Conservation (phyloP, 2,113 vertebrate genomes). For the Pterocles burchelli region DNA sequence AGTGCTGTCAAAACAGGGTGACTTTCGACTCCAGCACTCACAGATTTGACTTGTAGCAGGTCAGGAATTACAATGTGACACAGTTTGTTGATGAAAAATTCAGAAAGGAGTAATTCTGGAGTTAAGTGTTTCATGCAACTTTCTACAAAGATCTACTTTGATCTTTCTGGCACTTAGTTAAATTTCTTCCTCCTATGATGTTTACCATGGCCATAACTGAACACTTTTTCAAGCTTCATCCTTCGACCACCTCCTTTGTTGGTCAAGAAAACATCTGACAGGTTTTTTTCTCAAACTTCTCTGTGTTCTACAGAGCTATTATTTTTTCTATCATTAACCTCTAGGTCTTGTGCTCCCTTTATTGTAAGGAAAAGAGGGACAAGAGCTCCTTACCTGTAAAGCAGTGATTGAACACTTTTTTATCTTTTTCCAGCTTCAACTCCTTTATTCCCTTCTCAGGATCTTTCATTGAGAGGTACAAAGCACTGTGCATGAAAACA, state of each 20-base stretch:
- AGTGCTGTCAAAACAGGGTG: background rate
- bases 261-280: background rate
- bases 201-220: background rate
- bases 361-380: background rate
- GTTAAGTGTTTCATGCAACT: background rate
- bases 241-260: background rate
- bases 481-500: slow-evolving; percentile 74
- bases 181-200: background rate
- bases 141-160: background rate
- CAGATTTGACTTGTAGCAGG: background rate
- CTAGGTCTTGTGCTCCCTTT: background rate
- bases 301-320: background rate
- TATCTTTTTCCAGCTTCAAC: slow-evolving; percentile 90
- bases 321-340: background rate
- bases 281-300: background rate
- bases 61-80: background rate
- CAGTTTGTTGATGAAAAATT: background rate
- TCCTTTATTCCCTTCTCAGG: slow-evolving; percentile 88
- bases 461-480: slow-evolving; percentile 91
- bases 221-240: background rate
- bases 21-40: background rate
- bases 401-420: slow-evolving; percentile 91
- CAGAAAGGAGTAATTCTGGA: background rate
- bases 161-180: background rate
- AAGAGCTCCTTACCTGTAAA: slow-evolving; percentile 85